phyloP scores from a whole-genome alignment of 1,140 invertebrate genomes.

The Drosophila kurseongensis region DNA sequence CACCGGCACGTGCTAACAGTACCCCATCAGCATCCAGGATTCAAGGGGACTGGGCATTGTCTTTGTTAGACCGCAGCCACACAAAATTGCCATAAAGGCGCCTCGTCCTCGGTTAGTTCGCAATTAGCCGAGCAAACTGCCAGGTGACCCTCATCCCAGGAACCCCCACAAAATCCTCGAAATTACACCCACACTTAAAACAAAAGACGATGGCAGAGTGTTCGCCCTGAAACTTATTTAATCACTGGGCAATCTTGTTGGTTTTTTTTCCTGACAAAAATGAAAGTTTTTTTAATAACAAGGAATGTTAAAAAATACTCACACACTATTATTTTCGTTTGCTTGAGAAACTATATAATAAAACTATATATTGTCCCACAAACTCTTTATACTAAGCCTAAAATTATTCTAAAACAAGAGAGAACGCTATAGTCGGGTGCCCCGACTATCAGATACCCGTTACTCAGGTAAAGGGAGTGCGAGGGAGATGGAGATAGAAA shows the following conservation, averaged over 20 bases:
- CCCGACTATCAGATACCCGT: too few species aligned
- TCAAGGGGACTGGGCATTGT: conserved; percentile 14
- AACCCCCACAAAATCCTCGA: conserved; percentile 20
- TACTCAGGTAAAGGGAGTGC: too few species aligned
- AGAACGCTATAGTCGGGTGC: too few species aligned
- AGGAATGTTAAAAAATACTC: too few species aligned
- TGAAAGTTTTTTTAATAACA: too few species aligned
- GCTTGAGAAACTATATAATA: too few species aligned
- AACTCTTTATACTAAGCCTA: too few species aligned
- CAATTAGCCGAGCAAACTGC: conserved; percentile 60
- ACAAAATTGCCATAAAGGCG: conserved; percentile 62
- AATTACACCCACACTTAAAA: conserved; percentile 31
- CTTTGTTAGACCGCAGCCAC: conserved; percentile 40
- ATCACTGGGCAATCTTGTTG: background rate
- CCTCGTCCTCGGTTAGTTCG: conserved; percentile 34
- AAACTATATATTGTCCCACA: too few species aligned
- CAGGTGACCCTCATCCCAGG: conserved; percentile 25
- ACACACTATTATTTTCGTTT: too few species aligned
- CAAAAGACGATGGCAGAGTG: background rate
- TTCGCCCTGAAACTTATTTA: background rate
- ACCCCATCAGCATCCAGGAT: conserved; percentile 1
- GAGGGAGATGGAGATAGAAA: too few species aligned
- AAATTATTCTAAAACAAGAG: too few species aligned
- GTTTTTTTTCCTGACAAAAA: too few species aligned
- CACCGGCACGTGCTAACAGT: conserved; percentile 61